Conservation (phyloP, 2,113 vertebrate genomes). For the Triplophysa dalaica region DNA sequence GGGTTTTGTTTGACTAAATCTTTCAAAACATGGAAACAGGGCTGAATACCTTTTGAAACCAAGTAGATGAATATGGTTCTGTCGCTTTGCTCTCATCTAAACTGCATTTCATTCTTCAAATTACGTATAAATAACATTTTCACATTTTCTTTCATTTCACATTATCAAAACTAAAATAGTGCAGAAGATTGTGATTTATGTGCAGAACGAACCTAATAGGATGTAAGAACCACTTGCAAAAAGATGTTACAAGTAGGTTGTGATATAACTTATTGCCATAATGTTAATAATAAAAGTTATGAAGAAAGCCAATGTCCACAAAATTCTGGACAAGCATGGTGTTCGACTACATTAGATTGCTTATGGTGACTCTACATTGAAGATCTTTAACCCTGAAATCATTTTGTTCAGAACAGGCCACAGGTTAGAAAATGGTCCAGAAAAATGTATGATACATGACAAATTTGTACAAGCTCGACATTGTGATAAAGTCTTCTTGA, state of each 20-base stretch:
- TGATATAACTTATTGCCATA: slow-evolving; percentile 11
- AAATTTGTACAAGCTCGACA: slow-evolving; percentile 8
- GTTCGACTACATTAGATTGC: background rate
- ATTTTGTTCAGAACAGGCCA: background rate
- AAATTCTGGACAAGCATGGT: background rate
- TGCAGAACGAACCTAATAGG: too few species aligned
- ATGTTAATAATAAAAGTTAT: background rate
- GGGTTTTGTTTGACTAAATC: slow-evolving; percentile 22
- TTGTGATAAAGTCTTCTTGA: slow-evolving; percentile 5
- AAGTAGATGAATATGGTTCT: background rate
- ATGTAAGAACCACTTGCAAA: background rate
- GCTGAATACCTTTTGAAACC: background rate
- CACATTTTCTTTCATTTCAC: background rate
- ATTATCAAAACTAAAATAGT: too few species aligned
- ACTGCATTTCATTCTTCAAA: background rate
- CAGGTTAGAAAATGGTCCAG: background rate
- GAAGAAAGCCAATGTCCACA: background rate
- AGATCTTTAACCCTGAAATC: background rate
- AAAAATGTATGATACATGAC: background rate
- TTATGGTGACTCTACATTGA: background rate
- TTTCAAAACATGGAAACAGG: slow-evolving; percentile 4
- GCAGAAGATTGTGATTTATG: too few species aligned
- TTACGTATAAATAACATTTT: background rate
- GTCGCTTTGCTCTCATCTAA: background rate
- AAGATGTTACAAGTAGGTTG: background rate